Conservation (phyloP, 2,113 vertebrate genomes). For the Suncus etruscus region DNA sequence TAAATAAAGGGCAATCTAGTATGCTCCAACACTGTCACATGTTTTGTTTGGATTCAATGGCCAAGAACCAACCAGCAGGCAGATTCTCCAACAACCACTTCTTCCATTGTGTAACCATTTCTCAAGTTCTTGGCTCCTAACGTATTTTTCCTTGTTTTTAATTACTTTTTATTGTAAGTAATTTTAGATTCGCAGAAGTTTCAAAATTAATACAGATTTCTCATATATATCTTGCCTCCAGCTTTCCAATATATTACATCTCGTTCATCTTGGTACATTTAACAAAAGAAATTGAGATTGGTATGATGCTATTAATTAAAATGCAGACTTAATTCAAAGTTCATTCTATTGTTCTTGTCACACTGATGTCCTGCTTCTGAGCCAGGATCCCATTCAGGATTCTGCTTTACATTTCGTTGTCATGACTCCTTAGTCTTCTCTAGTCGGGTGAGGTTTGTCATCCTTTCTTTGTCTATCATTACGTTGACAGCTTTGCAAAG, state of each 20-base stretch:
- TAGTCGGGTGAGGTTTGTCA: neutral
- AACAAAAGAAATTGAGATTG: slow-evolving; percentile 24
- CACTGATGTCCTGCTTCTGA: slow-evolving; percentile 19
- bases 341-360: slow-evolving; percentile 32
- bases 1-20: too few relatives aligned
- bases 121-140: neutral
- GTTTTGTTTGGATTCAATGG: too few relatives aligned
- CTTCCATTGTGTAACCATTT: neutral
- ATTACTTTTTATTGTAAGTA: slow-evolving; percentile 33
- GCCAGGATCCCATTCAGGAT: neutral
- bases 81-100: neutral
- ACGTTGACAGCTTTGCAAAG: slow-evolving; percentile 44
- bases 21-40: too few relatives aligned
- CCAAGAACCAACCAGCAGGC: too few relatives aligned
- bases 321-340: slow-evolving; percentile 1
- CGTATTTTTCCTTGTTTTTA: neutral
- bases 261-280: slow-evolving; percentile 20
- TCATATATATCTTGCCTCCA: neutral
- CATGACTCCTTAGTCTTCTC: neutral
- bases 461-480: slow-evolving; percentile 30
- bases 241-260: neutral
- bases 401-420: neutral
- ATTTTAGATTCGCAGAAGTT: slow-evolving; percentile 38
- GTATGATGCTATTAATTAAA: slow-evolving; percentile 20
- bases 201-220: neutral